Evolutionary conservation across 1,140 invertebrate species (phyloP), one percentile per base, ranked within the genome.

Genomic region (Thalassaphorura encarpata): DNA sequence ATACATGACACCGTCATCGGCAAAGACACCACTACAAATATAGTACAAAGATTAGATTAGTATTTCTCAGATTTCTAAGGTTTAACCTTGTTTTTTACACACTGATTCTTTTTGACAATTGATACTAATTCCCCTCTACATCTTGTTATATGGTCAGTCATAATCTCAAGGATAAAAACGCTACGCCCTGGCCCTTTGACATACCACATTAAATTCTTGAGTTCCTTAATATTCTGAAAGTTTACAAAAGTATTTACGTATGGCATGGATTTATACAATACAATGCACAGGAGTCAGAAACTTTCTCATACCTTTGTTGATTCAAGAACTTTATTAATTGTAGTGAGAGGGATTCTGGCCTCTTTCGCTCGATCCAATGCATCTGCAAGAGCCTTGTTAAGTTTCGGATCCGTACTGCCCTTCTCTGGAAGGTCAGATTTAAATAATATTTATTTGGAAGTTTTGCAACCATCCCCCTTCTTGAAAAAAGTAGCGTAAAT

Each of bases 381-480:
- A 36, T 54, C 28, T 2, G 57, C 61, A 19, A 63, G 36, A 24
- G 43, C 53, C 3, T 16, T 16, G 24, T 63, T 63, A 28, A 46
- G 0, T 40, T 60, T 60, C 6, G 61, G 61, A 39, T 63, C 61
- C 0, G 48, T 26, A 42, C 54, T 60, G 3, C 55, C 54, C 26
- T 39, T 29, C 41, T 60, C 61, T 60, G 39, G 1, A 26, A 23
- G 18, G 29, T 33, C 16, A 11, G 27, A 33, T 31, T 6, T 19
- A 31, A 50, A 33, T 31, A 21, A 33, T n/a, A n/a, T n/a, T n/a
- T n/a, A n/a, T n/a, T n/a, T n/a, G n/a, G n/a, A n/a, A n/a, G n/a
- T n/a, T n/a, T n/a, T n/a, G n/a, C n/a, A n/a, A n/a, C n/a, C n/a
- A 50, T 50, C 18, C 19, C 23, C 29, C 11, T 48, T 6, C 8